Base-by-base conservation (phyloP, 1,140 invertebrate genomes). In the Cydia pomonella region DNA sequence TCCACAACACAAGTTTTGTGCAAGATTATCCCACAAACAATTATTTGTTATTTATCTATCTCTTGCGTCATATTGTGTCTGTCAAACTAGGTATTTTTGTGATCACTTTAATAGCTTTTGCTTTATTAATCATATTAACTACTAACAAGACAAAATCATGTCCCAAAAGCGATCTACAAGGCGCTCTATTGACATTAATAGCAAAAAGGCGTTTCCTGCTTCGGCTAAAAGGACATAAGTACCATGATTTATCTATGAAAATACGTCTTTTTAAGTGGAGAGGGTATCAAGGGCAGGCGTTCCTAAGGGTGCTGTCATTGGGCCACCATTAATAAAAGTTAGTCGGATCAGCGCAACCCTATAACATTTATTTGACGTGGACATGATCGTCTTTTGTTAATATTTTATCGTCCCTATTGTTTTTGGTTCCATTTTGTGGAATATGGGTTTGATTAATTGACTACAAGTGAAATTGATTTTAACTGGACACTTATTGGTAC, bases 301-400 rank as follows among this genome's bases (percentile, higher is more conserved):
- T 59, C 53, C 53, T 59, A 23, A 59, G 53, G 53, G 53, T 59
- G 53, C 53, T 59, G 53, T 59, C 53, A 59, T 59, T 23, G 21
- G 53, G 21, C 53, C 53, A 59, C 53, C 53, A 59, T 59, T 59
- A 59, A 59, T 59, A 59, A 59, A 59, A 59, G 53, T 59, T 59
- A 59, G 53, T 1, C 53, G 18, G 53, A 59, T 59, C 53, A 23
- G 53, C 53, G 53, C 53, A 59, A 59, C 53, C 53, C 53, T 59
- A 23, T 23, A 59, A 59, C 53, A 59, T 59, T 59, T 59, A 59
- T 59, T 59, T 59, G 53, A 59, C 53, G 21, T 59, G 53, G 21
- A 59, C 53, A 59, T 59, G 53, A 59, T 59, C 21, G 53, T 59
- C 21, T 59, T 18, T 59, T 59, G n/a, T 59, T 59, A 59, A 59